Evolutionary conservation across 2,113 vertebrate genomes (phyloP).

Genomic region (Monopterus albus): DNA sequence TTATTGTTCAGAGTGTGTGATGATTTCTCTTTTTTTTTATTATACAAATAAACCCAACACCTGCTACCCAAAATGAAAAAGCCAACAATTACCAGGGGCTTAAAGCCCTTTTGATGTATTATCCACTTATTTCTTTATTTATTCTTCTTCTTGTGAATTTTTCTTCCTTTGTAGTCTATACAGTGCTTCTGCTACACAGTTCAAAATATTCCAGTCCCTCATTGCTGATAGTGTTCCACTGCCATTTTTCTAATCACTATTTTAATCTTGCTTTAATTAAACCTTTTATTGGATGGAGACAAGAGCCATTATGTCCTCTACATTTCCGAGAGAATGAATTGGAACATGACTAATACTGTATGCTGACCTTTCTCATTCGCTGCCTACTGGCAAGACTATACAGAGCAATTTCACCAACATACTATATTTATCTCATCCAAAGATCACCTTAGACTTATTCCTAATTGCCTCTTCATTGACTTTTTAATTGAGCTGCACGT

Average conservation of each 20-base stretch:
- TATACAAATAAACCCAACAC: slow-evolving; percentile 54
- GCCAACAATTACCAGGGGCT: slow-evolving; percentile 57
- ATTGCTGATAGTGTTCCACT: slow-evolving; percentile 27
- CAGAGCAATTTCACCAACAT: slow-evolving; percentile 50
- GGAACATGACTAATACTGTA: slow-evolving; percentile 63
- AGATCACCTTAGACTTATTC: slow-evolving; percentile 68
- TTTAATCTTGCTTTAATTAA: slow-evolving; percentile 75
- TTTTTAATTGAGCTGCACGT: slow-evolving; percentile 64
- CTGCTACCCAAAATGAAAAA: slow-evolving; percentile 20
- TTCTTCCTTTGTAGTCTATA: slow-evolving; percentile 17
- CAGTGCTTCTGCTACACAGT: neutral
- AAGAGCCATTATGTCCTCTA: slow-evolving; percentile 57
- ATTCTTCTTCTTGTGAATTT: slow-evolving; percentile 35
- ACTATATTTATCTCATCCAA: slow-evolving; percentile 71
- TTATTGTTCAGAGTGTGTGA: slow-evolving; percentile 70
- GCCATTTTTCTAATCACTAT: slow-evolving; percentile 51
- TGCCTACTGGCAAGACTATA: slow-evolving; percentile 46
- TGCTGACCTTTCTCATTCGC: slow-evolving; percentile 68
- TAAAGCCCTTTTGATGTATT: slow-evolving; percentile 56
- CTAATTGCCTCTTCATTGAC: slow-evolving; percentile 73
- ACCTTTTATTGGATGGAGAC: slow-evolving; percentile 55
- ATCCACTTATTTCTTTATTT: slow-evolving; percentile 35
- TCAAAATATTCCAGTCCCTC: slow-evolving; percentile 22
- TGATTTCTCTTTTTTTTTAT: slow-evolving; percentile 62
- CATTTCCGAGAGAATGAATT: slow-evolving; percentile 63